phyloP scores from a whole-genome alignment of 2,113 vertebrate genomes.

The Rhinolophus sinicus region DNA sequence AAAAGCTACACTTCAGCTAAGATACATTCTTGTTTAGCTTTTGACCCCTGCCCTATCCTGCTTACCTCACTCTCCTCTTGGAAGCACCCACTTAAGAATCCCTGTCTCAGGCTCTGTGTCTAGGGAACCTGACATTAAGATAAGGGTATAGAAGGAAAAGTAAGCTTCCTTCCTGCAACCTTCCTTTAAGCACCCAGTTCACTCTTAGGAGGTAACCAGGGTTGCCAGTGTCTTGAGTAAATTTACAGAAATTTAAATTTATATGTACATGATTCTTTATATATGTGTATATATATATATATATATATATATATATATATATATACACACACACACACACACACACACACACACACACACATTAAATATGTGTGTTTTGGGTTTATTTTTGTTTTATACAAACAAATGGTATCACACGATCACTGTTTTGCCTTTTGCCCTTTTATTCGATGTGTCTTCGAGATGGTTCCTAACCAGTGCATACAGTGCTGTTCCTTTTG shows the following conservation, averaged over 20 bases:
- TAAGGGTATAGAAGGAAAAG: neutral
- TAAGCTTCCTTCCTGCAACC: neutral
- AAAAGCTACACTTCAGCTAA: neutral
- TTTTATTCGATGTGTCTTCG: neutral
- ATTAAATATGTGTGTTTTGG: neutral
- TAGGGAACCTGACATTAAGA: neutral
- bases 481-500: neutral
- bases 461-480: neutral
- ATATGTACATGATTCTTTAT: no score
- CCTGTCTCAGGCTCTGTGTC: neutral
- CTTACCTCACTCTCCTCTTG: neutral
- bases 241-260: neutral
- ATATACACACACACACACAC: no score
- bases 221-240: neutral
- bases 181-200: neutral
- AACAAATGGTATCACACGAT: neutral
- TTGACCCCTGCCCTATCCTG: neutral
- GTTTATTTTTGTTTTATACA: neutral
- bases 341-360: no score
- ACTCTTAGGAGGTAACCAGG: neutral
- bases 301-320: no score
- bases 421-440: neutral
- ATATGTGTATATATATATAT: neutral
- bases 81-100: neutral
- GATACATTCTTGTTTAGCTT: neutral